phyloP scores from a whole-genome alignment of 2,888 invertebrate species.

The Watsonalla cultraria region DNA sequence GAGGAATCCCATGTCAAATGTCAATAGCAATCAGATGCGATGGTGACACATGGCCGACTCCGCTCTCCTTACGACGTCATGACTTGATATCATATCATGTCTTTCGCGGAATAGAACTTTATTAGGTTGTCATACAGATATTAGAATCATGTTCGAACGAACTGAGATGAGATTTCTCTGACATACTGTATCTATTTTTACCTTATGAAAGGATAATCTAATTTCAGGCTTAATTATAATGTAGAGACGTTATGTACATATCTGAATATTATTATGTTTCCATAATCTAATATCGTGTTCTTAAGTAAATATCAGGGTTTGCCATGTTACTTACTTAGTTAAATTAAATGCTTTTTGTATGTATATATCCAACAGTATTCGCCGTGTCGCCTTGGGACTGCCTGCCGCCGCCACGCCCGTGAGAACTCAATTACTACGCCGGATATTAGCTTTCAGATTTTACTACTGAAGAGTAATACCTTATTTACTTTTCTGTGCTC shows the following conservation, averaged over 20 bases:
- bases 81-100: not conserved
- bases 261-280: no score
- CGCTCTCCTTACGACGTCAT: conserved; percentile 21
- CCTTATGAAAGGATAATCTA: not conserved
- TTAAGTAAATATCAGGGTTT: no score
- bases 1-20: conserved; percentile 46
- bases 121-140: not conserved
- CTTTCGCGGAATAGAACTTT: not conserved
- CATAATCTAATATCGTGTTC: no score
- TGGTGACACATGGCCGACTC: conserved; percentile 19
- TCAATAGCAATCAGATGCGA: conserved; percentile 44
- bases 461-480: conserved; percentile 4
- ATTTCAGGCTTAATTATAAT: no score
- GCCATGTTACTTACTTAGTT: no score
- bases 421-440: conserved; percentile 28
- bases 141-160: not conserved
- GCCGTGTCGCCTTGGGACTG: conserved; percentile 9
- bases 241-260: no score
- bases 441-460: conserved; percentile 23
- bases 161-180: not conserved
- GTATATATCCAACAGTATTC: not conserved
- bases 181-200: not conserved
- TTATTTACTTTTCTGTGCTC: conserved; percentile 2
- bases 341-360: no score
- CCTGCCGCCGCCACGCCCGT: conserved; percentile 16